Evolutionary conservation across 92 coral and sea anemone species (phyloP).

Genomic region (Plumapathes pennacea): DNA sequence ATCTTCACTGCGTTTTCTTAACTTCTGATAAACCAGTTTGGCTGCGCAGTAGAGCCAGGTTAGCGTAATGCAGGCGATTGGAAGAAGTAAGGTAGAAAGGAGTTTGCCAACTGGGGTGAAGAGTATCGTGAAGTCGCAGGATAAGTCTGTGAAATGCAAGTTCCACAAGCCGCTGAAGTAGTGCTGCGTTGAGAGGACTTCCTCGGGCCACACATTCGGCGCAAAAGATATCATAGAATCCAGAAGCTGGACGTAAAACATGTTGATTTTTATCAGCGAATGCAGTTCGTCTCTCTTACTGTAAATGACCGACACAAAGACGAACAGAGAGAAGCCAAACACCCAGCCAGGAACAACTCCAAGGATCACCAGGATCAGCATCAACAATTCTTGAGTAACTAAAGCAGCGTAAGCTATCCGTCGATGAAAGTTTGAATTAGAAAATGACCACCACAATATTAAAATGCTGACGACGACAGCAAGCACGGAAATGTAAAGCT

Average conservation of each 20-base stretch:
- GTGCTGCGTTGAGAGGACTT: conserved; percentile 51
- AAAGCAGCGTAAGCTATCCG: conserved; percentile 38
- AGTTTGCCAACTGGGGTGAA: conserved; percentile 58
- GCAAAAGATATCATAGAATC: conserved; percentile 68
- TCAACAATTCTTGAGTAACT: conserved; percentile 33
- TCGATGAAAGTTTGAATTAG: conserved; percentile 17
- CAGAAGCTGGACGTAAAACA: conserved; percentile 66
- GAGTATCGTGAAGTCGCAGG: conserved; percentile 56
- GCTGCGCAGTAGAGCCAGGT: conserved; percentile 29
- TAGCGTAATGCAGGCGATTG: conserved; percentile 23
- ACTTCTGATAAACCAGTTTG: conserved; percentile 11
- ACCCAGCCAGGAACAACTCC: conserved; percentile 59
- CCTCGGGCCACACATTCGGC: conserved; percentile 61
- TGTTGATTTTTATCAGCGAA: conserved; percentile 54
- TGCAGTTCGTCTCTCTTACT: conserved; percentile 26
- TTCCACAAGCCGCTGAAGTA: conserved; percentile 69
- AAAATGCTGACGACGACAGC: conserved; percentile 37
- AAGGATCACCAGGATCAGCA: conserved; percentile 34
- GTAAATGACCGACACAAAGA: conserved; percentile 35
- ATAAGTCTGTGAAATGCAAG: conserved; percentile 51
- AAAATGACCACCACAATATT: conserved; percentile 35
- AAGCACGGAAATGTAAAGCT: conserved; percentile 32
- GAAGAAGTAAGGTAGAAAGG: conserved; percentile 50
- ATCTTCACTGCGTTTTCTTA: conserved; percentile 3
- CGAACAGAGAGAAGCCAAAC: conserved; percentile 40